phyloP scores from a whole-genome alignment of 53 echinoderm and acorn worm genomes.

The Luidia sarsii region DNA sequence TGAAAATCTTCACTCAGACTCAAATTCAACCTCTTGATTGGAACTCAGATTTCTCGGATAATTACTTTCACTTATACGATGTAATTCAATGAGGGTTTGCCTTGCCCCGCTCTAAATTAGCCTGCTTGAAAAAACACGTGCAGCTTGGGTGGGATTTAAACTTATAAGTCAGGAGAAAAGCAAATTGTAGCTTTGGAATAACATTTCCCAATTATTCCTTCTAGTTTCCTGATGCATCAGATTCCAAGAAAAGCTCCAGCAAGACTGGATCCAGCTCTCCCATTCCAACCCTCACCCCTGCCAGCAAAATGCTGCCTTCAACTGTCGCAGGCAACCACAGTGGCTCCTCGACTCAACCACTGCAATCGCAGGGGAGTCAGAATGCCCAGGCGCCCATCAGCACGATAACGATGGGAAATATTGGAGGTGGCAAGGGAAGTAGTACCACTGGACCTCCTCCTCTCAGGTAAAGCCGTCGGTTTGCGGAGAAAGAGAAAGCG shows the following conservation, averaged over 20 bases:
- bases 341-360: conserved; percentile 66
- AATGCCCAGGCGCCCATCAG: conserved; percentile 82
- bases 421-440: conserved; percentile 69
- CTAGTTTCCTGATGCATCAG: conserved; percentile 11
- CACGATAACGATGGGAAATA: conserved; percentile 87
- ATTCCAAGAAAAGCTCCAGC: conserved; percentile 41
- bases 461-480: conserved; percentile 75
- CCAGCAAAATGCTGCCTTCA: conserved; percentile 68
- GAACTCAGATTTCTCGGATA: no score
- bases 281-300: conserved; percentile 62
- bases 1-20: no score
- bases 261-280: conserved; percentile 41
- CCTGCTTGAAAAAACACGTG: no score
- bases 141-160: no score
- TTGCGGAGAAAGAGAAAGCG: no score
- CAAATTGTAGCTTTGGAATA: background rate
- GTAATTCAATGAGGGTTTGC: no score
- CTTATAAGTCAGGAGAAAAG: no score
- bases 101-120: no score
- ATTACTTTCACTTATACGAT: no score
- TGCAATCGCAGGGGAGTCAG: conserved; percentile 46
- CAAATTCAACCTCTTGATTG: no score
- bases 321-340: conserved; percentile 72
- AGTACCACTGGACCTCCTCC: conserved; percentile 78
- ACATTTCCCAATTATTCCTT: background rate